A percentile compares a stretch with the other conserved stretches of the same genome.
These are phyloP conservation scores for Lucilia cuprina DNA, from an alignment of 1,140 invertebrate genomes.

Conservation along the genomic window DNA sequence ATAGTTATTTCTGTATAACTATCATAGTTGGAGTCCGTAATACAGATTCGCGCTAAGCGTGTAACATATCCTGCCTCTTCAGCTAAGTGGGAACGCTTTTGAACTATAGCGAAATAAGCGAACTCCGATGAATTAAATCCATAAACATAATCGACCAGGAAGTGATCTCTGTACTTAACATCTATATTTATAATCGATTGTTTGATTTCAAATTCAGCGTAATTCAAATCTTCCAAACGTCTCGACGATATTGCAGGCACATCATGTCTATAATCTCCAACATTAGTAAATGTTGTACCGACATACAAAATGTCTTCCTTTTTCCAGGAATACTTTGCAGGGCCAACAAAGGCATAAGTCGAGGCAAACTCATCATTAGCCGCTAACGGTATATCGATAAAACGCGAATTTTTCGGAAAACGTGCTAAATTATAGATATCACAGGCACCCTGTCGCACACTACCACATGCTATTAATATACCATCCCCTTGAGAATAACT, in stretches of 20 bases:
- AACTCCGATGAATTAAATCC: slow-evolving; percentile 94
- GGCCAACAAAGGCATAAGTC: slow-evolving; percentile 94
- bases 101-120: slow-evolving; percentile 94
- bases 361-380: slow-evolving; percentile 91
- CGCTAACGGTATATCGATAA: slow-evolving; percentile 81
- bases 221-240: slow-evolving; percentile 77
- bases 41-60: slow-evolving; percentile 88
- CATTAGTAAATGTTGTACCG: slow-evolving; percentile 91
- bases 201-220: slow-evolving; percentile 85
- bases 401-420: slow-evolving; percentile 76
- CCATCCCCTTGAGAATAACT: slow-evolving; percentile 75
- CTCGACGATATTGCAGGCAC: slow-evolving; percentile 92
- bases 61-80: slow-evolving; percentile 91
- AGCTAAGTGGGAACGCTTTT: slow-evolving; percentile 88
- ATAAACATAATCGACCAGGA: slow-evolving; percentile 93
- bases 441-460: slow-evolving; percentile 86
- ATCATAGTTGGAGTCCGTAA: slow-evolving; percentile 92
- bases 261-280: slow-evolving; percentile 90
- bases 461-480: slow-evolving; percentile 87
- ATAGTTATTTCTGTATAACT: slow-evolving; percentile 95
- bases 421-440: slow-evolving; percentile 84
- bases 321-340: slow-evolving; percentile 82
- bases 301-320: slow-evolving; percentile 88
- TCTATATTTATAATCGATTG: slow-evolving; percentile 89
- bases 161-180: slow-evolving; percentile 93